Evolutionary conservation across 2,888 invertebrate species (phyloP), one percentile per base, ranked within the genome.

Genomic region (Drosophila peninsularis): DNA sequence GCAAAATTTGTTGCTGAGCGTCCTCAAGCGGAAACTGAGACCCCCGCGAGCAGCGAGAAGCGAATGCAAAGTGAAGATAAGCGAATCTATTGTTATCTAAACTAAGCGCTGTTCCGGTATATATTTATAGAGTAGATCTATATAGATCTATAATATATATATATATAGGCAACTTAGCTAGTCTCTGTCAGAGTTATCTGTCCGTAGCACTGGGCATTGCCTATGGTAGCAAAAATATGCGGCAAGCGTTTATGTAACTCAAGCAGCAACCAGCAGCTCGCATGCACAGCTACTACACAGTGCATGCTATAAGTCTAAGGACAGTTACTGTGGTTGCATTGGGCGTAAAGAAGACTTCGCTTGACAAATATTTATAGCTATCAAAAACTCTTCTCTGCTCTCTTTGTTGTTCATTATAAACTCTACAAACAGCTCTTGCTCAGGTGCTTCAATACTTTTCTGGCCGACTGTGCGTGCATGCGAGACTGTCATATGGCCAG

Each of bases 191-290:
- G 42, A 21, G 30, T 11, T 62, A 53, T 69, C 61, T 52, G 45
- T 44, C 53, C 44, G 37, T 6, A 30, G 6, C 13, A 47, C 19
- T 55, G 37, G 36, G 14, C 47, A 37, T 27, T 45, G 24, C 14
- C 41, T 37, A 39, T 37, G 32, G 50, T 54, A 17, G 45, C 41
- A 56, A 55, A 69, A 74, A 65, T 69, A 71, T 69, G 74, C 62
- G 58, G 61, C 63, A 41, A 27, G 10, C 44, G 41, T 63, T 65
- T 55, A 58, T 58, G 80, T 63, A 68, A 80, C 73, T 56, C 14
- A 67, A 76, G 78, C 55, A 72, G 64, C 57, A 47, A 60, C n/a
- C 13, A 21, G 14, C 24, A 19, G 37, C 24, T 17, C 30, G 9
- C 17, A 41, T 19, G 27, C 17, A 17, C 21, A 5, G 11, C 11